Conservation (phyloP, 2,113 vertebrate genomes). For the Sylvicapra grimmia region DNA sequence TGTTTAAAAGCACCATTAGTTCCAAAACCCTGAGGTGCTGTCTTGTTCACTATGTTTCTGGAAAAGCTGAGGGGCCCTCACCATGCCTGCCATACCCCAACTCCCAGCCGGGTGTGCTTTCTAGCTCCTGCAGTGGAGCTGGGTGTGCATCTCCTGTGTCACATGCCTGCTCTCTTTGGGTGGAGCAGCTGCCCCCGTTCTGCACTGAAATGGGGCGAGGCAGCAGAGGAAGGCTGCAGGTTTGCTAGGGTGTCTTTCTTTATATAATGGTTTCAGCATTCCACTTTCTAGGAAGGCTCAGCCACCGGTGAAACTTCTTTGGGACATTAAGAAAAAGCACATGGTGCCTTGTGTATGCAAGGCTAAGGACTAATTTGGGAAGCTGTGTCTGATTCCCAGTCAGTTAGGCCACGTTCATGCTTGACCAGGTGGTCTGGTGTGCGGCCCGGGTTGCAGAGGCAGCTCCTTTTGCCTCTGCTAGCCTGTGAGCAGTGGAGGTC, state of each 20-base stretch:
- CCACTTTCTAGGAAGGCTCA: not conserved
- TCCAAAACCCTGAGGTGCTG: not conserved
- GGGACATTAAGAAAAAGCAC: not conserved
- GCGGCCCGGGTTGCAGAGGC: no score
- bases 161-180: not conserved
- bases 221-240: not conserved
- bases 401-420: not conserved
- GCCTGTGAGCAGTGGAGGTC: not conserved
- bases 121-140: not conserved
- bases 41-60: not conserved
- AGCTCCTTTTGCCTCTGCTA: not conserved
- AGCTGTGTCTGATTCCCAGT: not conserved
- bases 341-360: not conserved
- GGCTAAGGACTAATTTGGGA: not conserved
- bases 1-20: not conserved
- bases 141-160: not conserved
- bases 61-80: not conserved
- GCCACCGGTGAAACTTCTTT: not conserved
- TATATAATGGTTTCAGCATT: not conserved
- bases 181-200: fast-evolving
- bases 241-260: not conserved
- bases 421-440: not conserved
- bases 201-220: not conserved
- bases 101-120: not conserved
- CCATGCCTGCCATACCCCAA: not conserved